Evolutionary conservation across 1,140 invertebrate species (phyloP).

Genomic region (Megalopta genalis): DNA sequence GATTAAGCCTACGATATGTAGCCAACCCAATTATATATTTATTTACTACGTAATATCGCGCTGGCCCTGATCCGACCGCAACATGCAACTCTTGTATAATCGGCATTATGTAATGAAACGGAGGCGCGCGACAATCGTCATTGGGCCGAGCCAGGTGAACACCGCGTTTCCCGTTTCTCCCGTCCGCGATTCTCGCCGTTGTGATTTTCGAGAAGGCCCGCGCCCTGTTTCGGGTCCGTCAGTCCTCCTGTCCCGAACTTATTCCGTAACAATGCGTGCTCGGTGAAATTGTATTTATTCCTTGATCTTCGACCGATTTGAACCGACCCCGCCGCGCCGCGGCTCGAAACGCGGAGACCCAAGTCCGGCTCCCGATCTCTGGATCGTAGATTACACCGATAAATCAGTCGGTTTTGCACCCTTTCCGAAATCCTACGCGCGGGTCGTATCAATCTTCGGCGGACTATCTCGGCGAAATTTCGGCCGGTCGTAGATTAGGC

Average conservation of each 20-base stretch:
- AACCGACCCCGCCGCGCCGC: too few relatives aligned
- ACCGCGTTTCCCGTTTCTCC: background rate
- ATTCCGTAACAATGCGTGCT: too few relatives aligned
- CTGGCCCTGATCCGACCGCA: constrained; percentile 72
- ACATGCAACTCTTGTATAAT: constrained; percentile 75
- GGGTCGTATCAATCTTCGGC: background rate
- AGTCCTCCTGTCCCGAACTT: background rate
- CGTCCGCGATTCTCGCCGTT: background rate
- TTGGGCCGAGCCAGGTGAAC: constrained; percentile 21
- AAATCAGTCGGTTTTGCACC: background rate
- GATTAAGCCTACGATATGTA: constrained; percentile 63
- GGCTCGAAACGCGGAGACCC: background rate
- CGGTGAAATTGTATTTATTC: too few relatives aligned
- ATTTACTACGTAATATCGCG: constrained; percentile 73
- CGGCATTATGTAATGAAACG: constrained; percentile 62
- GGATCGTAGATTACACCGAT: background rate
- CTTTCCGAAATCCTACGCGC: background rate
- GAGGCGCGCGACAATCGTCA: constrained; percentile 41
- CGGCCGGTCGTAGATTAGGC: background rate
- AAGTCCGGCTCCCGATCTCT: background rate
- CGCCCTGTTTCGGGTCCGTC: background rate
- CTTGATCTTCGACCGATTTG: background rate
- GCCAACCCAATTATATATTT: constrained; percentile 75
- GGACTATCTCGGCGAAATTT: background rate
- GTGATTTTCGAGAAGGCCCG: too few relatives aligned